Base-by-base conservation (phyloP, 2,797 vertebrate species). In the Gobio occitaniae region DNA sequence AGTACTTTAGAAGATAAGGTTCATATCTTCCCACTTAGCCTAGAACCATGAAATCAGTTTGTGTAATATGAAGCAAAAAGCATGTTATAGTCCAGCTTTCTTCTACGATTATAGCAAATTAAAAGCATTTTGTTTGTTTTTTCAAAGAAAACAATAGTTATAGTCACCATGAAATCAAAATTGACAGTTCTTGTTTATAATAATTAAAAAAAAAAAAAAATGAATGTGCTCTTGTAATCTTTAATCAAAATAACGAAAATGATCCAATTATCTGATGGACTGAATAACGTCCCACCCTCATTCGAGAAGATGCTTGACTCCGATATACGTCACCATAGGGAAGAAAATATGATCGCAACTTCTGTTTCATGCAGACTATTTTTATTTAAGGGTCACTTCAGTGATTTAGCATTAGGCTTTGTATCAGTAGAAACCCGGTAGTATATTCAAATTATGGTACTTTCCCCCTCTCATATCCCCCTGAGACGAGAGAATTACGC, bases 1-100 rank as follows among this genome's bases (percentile, higher is more conserved):
- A 76, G 65, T 68, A 11, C 78, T 75, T 54, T 25, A 75, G 48
- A 66, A 75, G 59, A 65, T 52, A 9, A 56, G 41, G 19, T 72
- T 56, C 54, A 65, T 52, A 12, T 80, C 47, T 80, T 25, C 29
- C 21, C 47, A 44, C 17, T 61, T 59, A 21, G 66, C 79, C n/a
- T 81, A 29, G 52, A 61, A 15, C 17, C 17, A 50, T 29, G 17
- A 3, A 61, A 41, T 44, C 16, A 4, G n/a, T 25, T 32, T 36
- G 70, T 38, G 25, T 17, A 29, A 38, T 32, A 7, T 72, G 25
- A 16, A 72, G 1, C 56, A 48, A 74, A 56, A 36, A 47, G 4
- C 56, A 48, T 78, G 47, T 9, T 50, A 29, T 44, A 36, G 47
- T 66, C 8, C 32, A 36, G 2, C 63, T 78, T 61, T 44, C 15